phyloP scores from a whole-genome alignment of 1,140 invertebrate genomes.

The Branchinecta lynchi region DNA sequence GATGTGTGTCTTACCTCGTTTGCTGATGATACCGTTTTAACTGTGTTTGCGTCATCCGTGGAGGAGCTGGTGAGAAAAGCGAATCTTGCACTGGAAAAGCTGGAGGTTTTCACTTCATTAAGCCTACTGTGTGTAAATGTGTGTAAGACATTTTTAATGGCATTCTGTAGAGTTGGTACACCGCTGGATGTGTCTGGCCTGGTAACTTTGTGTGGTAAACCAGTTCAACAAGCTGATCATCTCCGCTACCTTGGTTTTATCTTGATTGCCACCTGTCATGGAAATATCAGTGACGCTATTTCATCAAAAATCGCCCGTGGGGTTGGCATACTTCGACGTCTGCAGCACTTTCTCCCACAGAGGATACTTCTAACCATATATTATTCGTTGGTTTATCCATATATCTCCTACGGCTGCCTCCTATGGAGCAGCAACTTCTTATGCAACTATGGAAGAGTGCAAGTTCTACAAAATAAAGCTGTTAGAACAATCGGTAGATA shows the following conservation, averaged over 20 bases:
- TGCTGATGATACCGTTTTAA: too few relatives aligned
- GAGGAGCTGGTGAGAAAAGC: too few relatives aligned
- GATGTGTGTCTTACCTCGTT: too few relatives aligned
- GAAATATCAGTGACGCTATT: background rate
- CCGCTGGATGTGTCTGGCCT: too few relatives aligned
- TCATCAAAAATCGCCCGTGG: background rate
- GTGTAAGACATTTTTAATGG: too few relatives aligned
- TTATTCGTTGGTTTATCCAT: constrained; percentile 10
- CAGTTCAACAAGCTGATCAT: background rate
- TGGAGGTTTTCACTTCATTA: too few relatives aligned
- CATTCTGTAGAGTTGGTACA: too few relatives aligned
- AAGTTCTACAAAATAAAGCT: constrained; percentile 11
- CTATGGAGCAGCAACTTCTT: background rate
- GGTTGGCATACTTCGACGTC: constrained; percentile 5
- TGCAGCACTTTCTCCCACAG: background rate
- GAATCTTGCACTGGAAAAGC: too few relatives aligned
- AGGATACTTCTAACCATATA: constrained; percentile 1
- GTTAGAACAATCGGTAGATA: constrained; percentile 4
- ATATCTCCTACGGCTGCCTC: background rate
- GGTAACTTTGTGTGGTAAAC: background rate
- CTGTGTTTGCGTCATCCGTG: too few relatives aligned
- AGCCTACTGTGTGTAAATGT: too few relatives aligned
- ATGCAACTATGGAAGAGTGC: constrained; percentile 4
- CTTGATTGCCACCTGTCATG: constrained; percentile 6
- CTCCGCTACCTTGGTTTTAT: constrained; percentile 11